Evolutionary conservation across 2,888 invertebrate genomes (phyloP).

Genomic region (Hedychridium roseum): DNA sequence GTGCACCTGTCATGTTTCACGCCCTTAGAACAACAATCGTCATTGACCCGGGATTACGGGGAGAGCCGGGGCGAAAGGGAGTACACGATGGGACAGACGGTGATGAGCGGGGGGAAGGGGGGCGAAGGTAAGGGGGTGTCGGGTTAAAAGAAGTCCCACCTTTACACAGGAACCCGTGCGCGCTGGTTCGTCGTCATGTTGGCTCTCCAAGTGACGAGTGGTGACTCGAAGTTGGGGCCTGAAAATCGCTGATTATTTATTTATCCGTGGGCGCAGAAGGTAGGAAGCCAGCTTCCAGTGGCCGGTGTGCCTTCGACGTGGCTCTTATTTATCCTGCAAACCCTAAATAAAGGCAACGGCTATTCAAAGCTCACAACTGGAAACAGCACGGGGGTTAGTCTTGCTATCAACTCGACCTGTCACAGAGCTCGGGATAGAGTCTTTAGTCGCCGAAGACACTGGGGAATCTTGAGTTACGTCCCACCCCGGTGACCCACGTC

Average conservation of each 20-base stretch:
- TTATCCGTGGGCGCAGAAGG: slow-evolving; percentile 47
- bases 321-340: slow-evolving; percentile 46
- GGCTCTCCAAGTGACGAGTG: slow-evolving; percentile 27
- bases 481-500: too few species aligned
- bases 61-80: slow-evolving; percentile 16
- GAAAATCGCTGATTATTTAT: slow-evolving; percentile 54
- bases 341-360: slow-evolving; percentile 47
- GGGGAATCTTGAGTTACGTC: too few species aligned
- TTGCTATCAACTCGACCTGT: too few species aligned
- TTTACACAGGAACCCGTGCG: too few species aligned
- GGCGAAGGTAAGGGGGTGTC: slow-evolving; percentile 5
- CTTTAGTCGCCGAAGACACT: too few species aligned
- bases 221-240: slow-evolving; percentile 35
- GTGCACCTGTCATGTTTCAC: slow-evolving; percentile 61
- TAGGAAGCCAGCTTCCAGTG: slow-evolving; percentile 28
- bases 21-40: slow-evolving; percentile 60
- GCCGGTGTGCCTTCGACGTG: slow-evolving; percentile 10
- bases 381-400: too few species aligned
- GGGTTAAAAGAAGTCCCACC: too few species aligned
- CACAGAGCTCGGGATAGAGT: too few species aligned
- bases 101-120: too few species aligned
- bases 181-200: slow-evolving; percentile 18
- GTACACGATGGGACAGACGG: too few species aligned
- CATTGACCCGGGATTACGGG: slow-evolving; percentile 53
- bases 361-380: too few species aligned